These are phyloP conservation scores for Istiophorus platypterus DNA, from an alignment of 2,113 vertebrate genomes.

Conservation along the genomic window DNA sequence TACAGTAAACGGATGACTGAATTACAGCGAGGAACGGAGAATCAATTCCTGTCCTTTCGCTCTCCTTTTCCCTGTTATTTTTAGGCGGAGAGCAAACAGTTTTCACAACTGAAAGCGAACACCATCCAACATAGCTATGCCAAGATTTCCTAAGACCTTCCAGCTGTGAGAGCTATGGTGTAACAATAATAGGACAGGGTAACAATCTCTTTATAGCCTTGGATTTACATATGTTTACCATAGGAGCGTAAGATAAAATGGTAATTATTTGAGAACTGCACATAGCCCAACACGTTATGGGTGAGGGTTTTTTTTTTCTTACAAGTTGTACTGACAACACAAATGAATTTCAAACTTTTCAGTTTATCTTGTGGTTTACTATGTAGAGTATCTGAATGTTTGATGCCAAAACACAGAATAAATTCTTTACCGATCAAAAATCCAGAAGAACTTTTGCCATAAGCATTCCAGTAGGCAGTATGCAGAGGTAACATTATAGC, in stretches of 20 bases:
- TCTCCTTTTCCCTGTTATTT: conserved; percentile 61
- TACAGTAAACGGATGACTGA: conserved; percentile 76
- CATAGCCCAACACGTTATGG: not conserved
- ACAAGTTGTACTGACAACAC: not conserved
- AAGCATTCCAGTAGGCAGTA: not conserved
- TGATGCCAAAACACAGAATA: conserved; percentile 9
- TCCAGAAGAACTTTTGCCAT: not conserved
- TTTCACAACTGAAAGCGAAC: conserved; percentile 68
- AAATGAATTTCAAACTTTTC: not conserved
- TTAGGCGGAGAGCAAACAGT: conserved; percentile 69
- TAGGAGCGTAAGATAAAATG: conserved; percentile 31
- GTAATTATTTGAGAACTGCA: conserved; percentile 35
- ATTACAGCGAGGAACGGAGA: conserved; percentile 62
- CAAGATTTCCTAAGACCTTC: conserved; percentile 65
- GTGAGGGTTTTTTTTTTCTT: conserved; percentile 1
- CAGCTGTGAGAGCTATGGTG: conserved; percentile 63
- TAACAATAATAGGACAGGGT: conserved; percentile 52
- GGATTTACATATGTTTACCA: conserved; percentile 58
- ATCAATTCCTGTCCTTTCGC: conserved; percentile 48
- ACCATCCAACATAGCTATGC: conserved; percentile 44
- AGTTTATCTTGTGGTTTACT: conserved; percentile 19
- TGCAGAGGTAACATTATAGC: not conserved
- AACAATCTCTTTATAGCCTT: conserved; percentile 49
- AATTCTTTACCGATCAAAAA: conserved; percentile 13
- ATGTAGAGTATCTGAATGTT: not conserved